Conservation (phyloP, 2,113 vertebrate genomes). For the Pterophyllum scalare region DNA sequence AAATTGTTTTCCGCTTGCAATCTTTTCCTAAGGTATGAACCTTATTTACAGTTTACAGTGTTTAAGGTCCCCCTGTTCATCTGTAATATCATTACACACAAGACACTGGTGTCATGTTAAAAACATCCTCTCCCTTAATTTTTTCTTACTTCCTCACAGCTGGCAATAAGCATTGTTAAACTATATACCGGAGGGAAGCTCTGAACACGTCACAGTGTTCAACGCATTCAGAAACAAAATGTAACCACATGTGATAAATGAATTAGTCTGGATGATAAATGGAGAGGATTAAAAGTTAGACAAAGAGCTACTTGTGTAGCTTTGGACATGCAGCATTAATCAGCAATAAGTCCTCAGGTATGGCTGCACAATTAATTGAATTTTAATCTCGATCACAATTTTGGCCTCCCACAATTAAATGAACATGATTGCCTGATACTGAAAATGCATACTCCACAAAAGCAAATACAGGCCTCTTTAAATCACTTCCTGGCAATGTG, state of each 20-base stretch:
- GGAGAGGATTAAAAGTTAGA: neutral
- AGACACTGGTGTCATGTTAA: neutral
- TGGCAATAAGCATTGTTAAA: slow-evolving; percentile 10
- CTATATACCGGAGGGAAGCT: neutral
- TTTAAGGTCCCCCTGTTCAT: neutral
- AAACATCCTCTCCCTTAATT: slow-evolving; percentile 16
- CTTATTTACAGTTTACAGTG: neutral
- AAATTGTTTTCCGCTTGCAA: neutral
- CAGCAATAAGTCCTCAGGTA: neutral
- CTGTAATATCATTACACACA: neutral
- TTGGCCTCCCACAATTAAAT: neutral
- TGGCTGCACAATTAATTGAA: neutral
- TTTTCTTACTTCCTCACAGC: slow-evolving; percentile 33
- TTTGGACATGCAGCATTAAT: neutral
- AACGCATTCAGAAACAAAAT: neutral
- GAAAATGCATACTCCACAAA: neutral
- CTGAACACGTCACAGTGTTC: neutral
- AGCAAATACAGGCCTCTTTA: neutral
- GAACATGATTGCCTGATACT: neutral
- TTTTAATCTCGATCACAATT: neutral
- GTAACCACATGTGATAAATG: neutral
- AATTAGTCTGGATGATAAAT: neutral
- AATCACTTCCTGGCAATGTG: neutral
- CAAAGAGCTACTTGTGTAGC: neutral
- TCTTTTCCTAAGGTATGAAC: neutral